Conservation (phyloP, 2,113 vertebrate genomes). For the Ifrita kowaldi region DNA sequence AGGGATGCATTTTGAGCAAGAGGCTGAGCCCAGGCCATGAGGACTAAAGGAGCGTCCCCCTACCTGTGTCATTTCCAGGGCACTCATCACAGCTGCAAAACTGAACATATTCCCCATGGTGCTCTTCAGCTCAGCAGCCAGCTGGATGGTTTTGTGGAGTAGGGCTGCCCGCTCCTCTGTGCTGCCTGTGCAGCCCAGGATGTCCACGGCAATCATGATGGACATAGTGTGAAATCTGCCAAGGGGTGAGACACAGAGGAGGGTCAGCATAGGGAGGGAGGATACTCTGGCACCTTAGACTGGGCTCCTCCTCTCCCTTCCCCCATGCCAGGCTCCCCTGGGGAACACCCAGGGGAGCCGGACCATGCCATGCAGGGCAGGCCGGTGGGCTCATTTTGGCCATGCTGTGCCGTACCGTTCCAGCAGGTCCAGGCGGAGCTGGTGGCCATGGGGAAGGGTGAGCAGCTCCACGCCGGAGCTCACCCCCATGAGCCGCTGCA, state of each 20-base stretch:
- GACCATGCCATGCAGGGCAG: background rate
- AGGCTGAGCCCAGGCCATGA: background rate
- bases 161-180: conserved; percentile 89
- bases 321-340: background rate
- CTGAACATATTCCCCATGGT: conserved; percentile 98
- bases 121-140: conserved; percentile 92
- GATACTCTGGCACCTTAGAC: background rate
- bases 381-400: background rate
- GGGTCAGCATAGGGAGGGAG: background rate
- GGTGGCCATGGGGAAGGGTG: conserved; percentile 95
- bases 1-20: background rate
- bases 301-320: background rate
- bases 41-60: rapidly evolving
- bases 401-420: conserved; percentile 80
- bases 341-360: background rate
- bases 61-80: conserved; percentile 95
- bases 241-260: rapidly evolving
- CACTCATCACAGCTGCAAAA: conserved; percentile 94
- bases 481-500: conserved; percentile 96
- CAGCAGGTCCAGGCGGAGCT: conserved; percentile 92
- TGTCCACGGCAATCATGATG: conserved; percentile 95
- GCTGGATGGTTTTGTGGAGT: conserved; percentile 95
- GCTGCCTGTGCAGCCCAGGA: conserved; percentile 93
- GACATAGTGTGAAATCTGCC: conserved; percentile 97
- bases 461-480: conserved; percentile 93